Percentiles rank a stretch among this genome's conserved stretches.
These are phyloP conservation scores for Pemphigus obesinymphae DNA, from an alignment of 1,140 invertebrate genomes.

Conservation along the genomic window DNA sequence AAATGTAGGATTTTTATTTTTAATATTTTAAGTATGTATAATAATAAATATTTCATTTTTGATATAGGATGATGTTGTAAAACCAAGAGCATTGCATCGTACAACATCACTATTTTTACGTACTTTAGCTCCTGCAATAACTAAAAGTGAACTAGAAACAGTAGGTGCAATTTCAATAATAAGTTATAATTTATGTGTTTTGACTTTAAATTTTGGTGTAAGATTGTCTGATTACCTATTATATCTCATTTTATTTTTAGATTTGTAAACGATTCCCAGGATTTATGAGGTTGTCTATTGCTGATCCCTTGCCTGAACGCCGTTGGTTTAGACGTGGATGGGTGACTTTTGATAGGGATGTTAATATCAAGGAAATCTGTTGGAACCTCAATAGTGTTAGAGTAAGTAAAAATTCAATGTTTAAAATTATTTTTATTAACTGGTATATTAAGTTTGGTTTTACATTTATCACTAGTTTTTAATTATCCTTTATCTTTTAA, in stretches of 20 bases:
- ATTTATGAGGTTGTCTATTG: conserved; percentile 91
- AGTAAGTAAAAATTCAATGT: conserved; percentile 53
- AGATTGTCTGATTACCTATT: background rate
- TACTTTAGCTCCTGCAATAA: conserved; percentile 92
- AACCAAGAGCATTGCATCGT: conserved; percentile 74
- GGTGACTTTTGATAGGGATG: conserved; percentile 94
- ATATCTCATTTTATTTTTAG: conserved; percentile 52
- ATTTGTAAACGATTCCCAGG: conserved; percentile 93
- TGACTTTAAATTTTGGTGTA: background rate
- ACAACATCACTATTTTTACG: conserved; percentile 95
- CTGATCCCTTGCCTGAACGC: conserved; percentile 92
- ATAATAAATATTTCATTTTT: conserved; percentile 2
- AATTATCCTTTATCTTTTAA: no score
- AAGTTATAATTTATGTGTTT: background rate
- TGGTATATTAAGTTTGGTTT: no score
- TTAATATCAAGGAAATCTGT: conserved; percentile 99
- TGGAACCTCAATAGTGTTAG: conserved; percentile 97
- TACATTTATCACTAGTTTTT: no score
- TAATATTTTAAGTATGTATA: background rate
- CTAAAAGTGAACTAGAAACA: conserved; percentile 94
- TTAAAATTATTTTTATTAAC: background rate
- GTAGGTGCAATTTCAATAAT: conserved; percentile 56
- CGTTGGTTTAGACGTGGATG: conserved; percentile 94
- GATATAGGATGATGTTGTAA: conserved; percentile 50
- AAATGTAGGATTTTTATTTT: background rate